Conservation (phyloP, 2,113 vertebrate genomes). For the Sceloporus undulatus region DNA sequence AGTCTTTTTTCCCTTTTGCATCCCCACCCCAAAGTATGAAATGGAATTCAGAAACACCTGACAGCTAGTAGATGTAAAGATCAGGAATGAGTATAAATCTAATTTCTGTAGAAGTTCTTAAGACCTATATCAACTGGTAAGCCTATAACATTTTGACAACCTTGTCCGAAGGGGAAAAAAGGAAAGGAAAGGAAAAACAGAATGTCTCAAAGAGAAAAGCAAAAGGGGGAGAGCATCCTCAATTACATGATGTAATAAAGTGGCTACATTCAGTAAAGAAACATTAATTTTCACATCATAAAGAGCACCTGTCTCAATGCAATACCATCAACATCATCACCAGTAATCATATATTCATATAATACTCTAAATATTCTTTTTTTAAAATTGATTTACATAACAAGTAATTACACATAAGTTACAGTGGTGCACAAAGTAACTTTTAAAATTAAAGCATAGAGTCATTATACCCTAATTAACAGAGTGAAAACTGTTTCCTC, state of each 20-base stretch:
- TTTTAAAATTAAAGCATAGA: too few species aligned
- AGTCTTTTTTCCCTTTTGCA: neutral
- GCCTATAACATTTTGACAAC: neutral
- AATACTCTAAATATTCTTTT: neutral
- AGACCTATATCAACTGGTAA: neutral
- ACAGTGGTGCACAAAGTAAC: too few species aligned
- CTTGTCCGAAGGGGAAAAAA: neutral
- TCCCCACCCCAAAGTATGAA: conserved; percentile 10
- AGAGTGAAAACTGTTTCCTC: too few species aligned
- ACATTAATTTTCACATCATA: neutral
- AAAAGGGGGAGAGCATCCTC: neutral
- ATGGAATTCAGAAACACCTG: conserved; percentile 9
- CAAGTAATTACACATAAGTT: too few species aligned
- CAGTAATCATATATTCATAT: neutral
- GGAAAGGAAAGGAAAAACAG: neutral
- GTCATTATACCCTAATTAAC: too few species aligned
- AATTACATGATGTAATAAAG: conserved; percentile 8
- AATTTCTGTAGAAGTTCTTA: conserved; percentile 23
- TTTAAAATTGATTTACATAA: neutral
- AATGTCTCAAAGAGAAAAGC: conserved; percentile 4
- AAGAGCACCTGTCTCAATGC: neutral
- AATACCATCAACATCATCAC: neutral
- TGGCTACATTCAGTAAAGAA: neutral
- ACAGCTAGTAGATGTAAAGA: conserved; percentile 33
- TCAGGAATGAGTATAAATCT: conserved; percentile 3